phyloP scores from a whole-genome alignment of 2,797 vertebrate genomes.

The Falco novaeseelandiae region DNA sequence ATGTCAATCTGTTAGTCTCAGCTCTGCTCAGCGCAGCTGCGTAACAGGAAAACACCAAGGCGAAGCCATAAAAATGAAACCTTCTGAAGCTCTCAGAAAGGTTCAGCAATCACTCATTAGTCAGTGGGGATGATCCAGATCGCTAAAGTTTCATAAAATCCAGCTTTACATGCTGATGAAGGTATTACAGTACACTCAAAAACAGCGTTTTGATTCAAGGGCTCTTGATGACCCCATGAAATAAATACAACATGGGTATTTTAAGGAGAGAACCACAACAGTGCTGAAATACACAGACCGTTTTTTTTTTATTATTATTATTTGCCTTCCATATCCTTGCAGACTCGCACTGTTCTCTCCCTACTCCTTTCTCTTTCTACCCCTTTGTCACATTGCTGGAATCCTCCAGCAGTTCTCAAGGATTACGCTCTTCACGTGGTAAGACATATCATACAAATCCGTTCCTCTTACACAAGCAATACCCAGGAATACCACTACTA shows the following conservation, averaged over 20 bases:
- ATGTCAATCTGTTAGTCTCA: neutral
- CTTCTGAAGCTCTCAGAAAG: neutral
- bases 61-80: neutral
- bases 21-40: neutral
- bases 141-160: neutral
- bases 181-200: neutral
- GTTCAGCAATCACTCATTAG: neutral
- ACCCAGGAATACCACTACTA: accelerated
- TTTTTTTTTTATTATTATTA: too few species aligned
- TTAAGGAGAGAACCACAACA: neutral
- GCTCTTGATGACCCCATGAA: neutral
- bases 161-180: neutral
- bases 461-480: neutral
- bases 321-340: neutral
- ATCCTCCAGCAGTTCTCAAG: neutral
- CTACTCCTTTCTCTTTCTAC: neutral
- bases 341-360: neutral
- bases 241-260: neutral
- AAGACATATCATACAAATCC: accelerated
- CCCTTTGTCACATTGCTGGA: accelerated
- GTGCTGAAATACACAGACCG: neutral
- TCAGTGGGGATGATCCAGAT: accelerated
- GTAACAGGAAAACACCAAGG: neutral
- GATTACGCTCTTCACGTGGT: accelerated
- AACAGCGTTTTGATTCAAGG: neutral